Conservation (phyloP, 2,113 vertebrate genomes). For the Pimephales promelas region DNA sequence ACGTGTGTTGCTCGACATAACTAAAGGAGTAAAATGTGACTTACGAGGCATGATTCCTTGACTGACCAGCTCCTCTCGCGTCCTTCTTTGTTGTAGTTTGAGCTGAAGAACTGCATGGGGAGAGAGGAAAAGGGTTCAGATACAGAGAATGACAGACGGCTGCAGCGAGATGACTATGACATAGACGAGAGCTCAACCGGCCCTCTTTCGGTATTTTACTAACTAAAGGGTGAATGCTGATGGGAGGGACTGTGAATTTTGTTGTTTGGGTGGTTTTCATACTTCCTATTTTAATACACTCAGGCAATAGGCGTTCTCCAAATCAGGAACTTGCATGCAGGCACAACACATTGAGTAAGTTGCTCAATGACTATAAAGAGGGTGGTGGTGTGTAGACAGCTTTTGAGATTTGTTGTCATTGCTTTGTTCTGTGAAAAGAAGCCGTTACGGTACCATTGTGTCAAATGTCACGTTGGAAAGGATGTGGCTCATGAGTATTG, state of each 20-base stretch:
- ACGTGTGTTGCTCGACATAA: background rate
- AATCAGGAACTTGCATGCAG: conserved; percentile 39
- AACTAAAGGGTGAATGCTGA: conserved; percentile 25
- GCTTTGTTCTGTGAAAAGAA: background rate
- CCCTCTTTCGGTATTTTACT: background rate
- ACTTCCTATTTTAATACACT: conserved; percentile 74
- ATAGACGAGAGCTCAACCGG: conserved; percentile 8
- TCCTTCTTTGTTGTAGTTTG: conserved; percentile 97
- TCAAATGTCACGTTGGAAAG: background rate
- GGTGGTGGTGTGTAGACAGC: background rate
- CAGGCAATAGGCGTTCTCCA: background rate
- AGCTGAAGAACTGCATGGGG: conserved; percentile 92
- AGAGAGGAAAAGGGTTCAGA: conserved; percentile 54
- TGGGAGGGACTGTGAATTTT: conserved; percentile 53
- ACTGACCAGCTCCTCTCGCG: conserved; percentile 95
- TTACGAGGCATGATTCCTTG: conserved; percentile 99
- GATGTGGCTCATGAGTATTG: conserved; percentile 21
- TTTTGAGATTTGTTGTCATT: background rate
- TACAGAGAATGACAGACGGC: conserved; percentile 20
- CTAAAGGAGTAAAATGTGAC: conserved; percentile 63
- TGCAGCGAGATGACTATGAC: background rate
- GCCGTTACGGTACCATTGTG: background rate
- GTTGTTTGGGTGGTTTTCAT: conserved; percentile 57
- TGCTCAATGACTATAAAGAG: conserved; percentile 35
- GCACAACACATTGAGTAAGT: conserved; percentile 29